Percentiles rank a stretch among this genome's conserved stretches.
Conservation (phyloP, 2,797 vertebrate species). For the Eulemur rubriventer region DNA sequence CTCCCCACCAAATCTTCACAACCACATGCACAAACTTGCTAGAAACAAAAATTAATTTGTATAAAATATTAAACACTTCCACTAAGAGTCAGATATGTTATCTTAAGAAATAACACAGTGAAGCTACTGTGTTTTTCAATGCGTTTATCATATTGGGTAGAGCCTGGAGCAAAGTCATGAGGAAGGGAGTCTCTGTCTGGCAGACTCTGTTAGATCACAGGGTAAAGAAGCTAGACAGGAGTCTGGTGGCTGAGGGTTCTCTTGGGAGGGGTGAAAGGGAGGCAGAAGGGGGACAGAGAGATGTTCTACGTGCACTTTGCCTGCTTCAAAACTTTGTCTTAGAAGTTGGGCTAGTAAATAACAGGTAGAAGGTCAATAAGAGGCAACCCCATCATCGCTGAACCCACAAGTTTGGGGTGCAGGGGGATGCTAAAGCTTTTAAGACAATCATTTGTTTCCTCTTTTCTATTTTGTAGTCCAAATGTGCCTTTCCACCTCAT, state of each 20-base stretch:
- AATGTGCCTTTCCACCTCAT: background rate
- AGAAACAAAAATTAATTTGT: background rate
- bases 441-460: background rate
- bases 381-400: background rate
- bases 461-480: background rate
- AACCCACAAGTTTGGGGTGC: background rate
- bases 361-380: background rate
- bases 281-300: background rate
- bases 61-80: background rate
- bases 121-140: background rate
- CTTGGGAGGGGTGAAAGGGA: background rate
- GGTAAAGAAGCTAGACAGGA: background rate
- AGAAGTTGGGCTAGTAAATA: background rate
- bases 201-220: background rate
- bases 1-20: background rate
- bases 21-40: background rate
- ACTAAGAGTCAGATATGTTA: background rate
- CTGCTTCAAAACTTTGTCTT: background rate
- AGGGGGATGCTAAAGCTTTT: background rate
- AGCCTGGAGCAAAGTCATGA: background rate
- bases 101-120: background rate
- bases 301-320: background rate
- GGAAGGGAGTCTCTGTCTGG: background rate
- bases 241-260: background rate
- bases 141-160: background rate